A percentile compares a stretch with the other conserved stretches of the same genome.
Conservation (phyloP, 2,797 vertebrate genomes). For the Neoniphon sammara region DNA sequence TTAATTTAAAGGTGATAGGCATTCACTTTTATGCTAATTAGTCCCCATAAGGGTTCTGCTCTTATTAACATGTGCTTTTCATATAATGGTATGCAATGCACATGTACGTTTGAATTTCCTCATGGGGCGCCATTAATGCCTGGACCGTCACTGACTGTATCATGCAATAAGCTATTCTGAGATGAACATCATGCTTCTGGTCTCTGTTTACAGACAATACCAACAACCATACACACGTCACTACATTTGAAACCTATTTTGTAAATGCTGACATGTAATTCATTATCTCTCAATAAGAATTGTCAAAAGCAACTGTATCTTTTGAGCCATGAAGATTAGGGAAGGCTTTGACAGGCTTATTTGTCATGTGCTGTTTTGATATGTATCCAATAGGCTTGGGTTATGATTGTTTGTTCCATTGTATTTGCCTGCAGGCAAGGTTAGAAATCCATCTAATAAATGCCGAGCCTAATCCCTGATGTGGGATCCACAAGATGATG, state of each 20-base stretch:
- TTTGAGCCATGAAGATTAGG: constrained; percentile 56
- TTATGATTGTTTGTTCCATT: constrained; percentile 67
- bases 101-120: not conserved
- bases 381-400: constrained; percentile 57
- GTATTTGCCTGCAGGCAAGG: constrained; percentile 62
- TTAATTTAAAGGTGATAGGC: too few species aligned
- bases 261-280: constrained; percentile 54
- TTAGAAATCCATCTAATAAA: constrained; percentile 68
- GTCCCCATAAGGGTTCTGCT: too few species aligned
- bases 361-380: constrained; percentile 69
- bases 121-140: too few species aligned
- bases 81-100: too few species aligned
- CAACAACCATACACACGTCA: constrained; percentile 11
- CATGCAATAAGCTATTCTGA: not conserved
- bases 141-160: not conserved
- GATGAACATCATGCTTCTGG: constrained; percentile 7
- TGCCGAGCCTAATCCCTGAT: constrained; percentile 55
- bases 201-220: constrained; percentile 11
- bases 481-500: constrained; percentile 53
- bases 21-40: too few species aligned
- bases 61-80: too few species aligned
- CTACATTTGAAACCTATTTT: constrained; percentile 42
- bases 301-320: constrained; percentile 54
- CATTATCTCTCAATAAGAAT: constrained; percentile 53
- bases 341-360: constrained; percentile 63